Evolutionary conservation across 2,797 vertebrate species (phyloP).

Genomic region (Sebastes umbrosus): DNA sequence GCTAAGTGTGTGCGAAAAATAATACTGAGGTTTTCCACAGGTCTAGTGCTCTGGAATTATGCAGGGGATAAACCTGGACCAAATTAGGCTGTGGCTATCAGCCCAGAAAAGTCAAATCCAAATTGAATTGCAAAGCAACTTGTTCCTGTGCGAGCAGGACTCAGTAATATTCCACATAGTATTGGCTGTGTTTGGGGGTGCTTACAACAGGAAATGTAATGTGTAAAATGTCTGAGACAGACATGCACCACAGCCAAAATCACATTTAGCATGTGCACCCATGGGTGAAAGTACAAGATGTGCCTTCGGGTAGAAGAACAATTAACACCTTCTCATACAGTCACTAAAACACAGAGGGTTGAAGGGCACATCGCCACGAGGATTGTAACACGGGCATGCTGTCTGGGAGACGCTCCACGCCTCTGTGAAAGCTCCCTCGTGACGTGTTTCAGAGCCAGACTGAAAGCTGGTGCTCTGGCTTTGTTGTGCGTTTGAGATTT

Average conservation of each 20-base stretch:
- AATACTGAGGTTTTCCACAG: background rate
- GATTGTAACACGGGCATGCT: conserved; percentile 6
- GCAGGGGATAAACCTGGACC: background rate
- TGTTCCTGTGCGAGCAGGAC: background rate
- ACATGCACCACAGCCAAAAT: conserved; percentile 48
- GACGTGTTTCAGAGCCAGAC: conserved; percentile 22
- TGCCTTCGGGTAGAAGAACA: conserved; percentile 51
- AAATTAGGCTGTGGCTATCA: conserved; percentile 13
- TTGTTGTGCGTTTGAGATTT: conserved; percentile 24
- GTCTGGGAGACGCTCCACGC: background rate
- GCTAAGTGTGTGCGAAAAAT: background rate
- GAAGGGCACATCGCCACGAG: conserved; percentile 28
- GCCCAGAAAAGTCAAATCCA: conserved; percentile 36
- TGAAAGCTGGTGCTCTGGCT: background rate
- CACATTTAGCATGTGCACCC: conserved; percentile 59
- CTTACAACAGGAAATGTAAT: conserved; percentile 37
- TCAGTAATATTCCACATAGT: background rate
- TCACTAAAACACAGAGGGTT: conserved; percentile 37
- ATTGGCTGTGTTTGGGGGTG: conserved; percentile 25
- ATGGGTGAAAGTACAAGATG: conserved; percentile 59
- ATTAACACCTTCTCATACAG: conserved; percentile 62
- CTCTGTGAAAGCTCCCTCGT: background rate
- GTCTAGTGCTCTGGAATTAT: background rate
- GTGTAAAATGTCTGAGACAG: conserved; percentile 45
- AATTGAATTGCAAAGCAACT: conserved; percentile 46